These are phyloP conservation scores for Cydia pomonella DNA, from an alignment of 1,140 invertebrate genomes.

Conservation along the genomic window DNA sequence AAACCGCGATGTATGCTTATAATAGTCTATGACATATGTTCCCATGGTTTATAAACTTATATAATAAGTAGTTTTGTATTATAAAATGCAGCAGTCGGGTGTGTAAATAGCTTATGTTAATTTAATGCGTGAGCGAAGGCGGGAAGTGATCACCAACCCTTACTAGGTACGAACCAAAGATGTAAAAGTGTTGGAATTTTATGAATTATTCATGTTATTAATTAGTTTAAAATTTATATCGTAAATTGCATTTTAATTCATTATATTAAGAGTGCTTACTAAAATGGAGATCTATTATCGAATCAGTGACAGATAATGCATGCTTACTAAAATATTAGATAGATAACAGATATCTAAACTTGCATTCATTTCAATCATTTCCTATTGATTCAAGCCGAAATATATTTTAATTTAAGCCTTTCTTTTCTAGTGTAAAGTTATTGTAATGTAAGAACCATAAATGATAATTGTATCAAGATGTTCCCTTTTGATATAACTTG, in stretches of 20 bases:
- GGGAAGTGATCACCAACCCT: constrained; percentile 62
- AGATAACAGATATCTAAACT: neutral
- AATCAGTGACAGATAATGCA: neutral
- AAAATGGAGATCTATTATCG: neutral
- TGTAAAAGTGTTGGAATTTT: constrained; percentile 75
- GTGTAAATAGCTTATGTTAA: constrained; percentile 8
- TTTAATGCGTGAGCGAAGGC: neutral
- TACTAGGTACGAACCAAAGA: constrained; percentile 77
- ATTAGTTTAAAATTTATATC: neutral
- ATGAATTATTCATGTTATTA: constrained; percentile 50
- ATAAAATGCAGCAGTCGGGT: neutral
- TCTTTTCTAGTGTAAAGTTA: neutral
- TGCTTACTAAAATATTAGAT: neutral
- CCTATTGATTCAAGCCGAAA: neutral
- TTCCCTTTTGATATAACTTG: neutral
- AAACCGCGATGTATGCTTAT: too few relatives aligned
- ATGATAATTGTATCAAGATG: neutral
- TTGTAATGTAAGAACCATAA: neutral
- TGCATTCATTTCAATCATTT: neutral
- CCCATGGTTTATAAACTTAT: too few relatives aligned
- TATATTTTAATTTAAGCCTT: neutral
- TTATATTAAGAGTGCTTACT: constrained; percentile 1
- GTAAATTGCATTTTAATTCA: constrained; percentile 27
- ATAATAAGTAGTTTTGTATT: neutral
- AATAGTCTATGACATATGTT: too few relatives aligned